Evolutionary conservation across 2,113 vertebrate genomes (phyloP).

Genomic region (Catagonus wagneri): DNA sequence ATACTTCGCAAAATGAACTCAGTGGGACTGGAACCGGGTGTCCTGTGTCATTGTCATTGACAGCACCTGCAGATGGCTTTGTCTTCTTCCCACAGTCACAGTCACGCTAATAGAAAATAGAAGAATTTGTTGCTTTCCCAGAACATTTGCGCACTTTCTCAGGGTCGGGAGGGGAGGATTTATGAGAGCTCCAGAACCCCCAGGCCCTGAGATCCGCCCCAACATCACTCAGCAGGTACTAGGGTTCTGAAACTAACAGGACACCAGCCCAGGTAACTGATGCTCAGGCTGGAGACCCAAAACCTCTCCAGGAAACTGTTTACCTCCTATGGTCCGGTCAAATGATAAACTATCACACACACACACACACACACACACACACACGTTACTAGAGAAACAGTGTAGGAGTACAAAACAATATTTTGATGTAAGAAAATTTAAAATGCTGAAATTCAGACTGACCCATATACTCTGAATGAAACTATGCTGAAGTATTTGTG

Average conservation of each 20-base stretch:
- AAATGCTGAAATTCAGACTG: constrained; percentile 15
- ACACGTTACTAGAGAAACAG: neutral
- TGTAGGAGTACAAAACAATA: neutral
- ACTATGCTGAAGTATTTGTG: neutral
- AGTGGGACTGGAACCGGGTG: neutral
- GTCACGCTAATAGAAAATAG: neutral
- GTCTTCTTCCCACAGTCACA: constrained; percentile 25
- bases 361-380: neutral
- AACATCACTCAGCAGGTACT: neutral
- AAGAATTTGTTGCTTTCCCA: constrained; percentile 55
- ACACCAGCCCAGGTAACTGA: neutral
- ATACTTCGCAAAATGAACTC: neutral
- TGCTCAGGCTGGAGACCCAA: neutral
- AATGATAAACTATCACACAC: neutral
- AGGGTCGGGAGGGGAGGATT: constrained; percentile 56
- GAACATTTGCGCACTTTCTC: constrained; percentile 55
- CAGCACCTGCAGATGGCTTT: constrained; percentile 38
- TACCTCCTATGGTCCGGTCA: neutral
- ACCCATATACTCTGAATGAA: neutral
- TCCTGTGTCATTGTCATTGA: neutral
- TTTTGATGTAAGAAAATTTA: neutral
- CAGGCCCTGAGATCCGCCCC: neutral
- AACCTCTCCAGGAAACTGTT: neutral
- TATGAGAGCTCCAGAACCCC: neutral
- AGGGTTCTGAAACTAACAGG: neutral